Evolutionary conservation across 2,113 vertebrate genomes (phyloP).

Genomic region (Cacatua alba): DNA sequence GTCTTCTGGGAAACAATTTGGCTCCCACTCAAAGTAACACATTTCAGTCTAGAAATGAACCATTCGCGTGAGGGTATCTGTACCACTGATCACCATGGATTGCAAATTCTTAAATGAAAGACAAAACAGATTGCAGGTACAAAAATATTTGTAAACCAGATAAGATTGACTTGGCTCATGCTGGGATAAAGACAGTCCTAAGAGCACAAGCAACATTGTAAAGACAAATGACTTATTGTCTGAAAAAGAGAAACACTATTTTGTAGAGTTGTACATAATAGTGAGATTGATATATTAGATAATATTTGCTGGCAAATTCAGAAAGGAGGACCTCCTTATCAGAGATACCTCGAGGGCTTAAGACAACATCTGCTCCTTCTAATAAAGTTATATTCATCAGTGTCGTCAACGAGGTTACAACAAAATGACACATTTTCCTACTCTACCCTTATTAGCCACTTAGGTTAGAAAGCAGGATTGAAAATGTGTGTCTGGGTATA

Average conservation of each 20-base stretch:
- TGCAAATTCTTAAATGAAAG: background rate
- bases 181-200: background rate
- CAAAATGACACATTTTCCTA: background rate
- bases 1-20: constrained; percentile 39
- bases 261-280: background rate
- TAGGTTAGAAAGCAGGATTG: background rate
- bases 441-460: background rate
- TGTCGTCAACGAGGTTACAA: background rate
- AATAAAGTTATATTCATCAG: background rate
- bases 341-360: background rate
- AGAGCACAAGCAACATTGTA: background rate
- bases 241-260: background rate
- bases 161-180: background rate
- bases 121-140: background rate
- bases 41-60: background rate
- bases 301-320: background rate
- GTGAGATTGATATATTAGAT: background rate
- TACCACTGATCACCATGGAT: background rate
- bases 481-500: background rate
- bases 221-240: background rate
- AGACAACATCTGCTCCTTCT: background rate
- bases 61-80: background rate
- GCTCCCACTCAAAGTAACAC: background rate
- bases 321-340: background rate
- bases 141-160: background rate